phyloP scores from a whole-genome alignment of 1,140 invertebrate species.

The Dermatophagoides farinae region DNA sequence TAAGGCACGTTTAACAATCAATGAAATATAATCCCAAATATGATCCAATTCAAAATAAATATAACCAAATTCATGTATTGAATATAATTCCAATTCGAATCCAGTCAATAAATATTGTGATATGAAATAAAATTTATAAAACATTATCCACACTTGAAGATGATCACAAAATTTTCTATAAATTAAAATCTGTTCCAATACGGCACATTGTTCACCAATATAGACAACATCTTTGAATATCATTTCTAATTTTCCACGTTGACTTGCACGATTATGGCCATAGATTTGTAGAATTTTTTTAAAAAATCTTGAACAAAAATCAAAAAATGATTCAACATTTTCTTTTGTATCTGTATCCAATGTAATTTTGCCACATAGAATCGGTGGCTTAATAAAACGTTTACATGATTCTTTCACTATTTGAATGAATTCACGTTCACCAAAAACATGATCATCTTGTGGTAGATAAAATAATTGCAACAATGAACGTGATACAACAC shows the following conservation, averaged over 20 bases:
- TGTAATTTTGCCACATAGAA: conserved; percentile 16
- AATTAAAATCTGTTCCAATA: conserved; percentile 48
- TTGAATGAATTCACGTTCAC: conserved; percentile 42
- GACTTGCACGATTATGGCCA: conserved; percentile 80
- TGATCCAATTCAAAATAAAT: conserved; percentile 92
- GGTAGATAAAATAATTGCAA: conserved; percentile 59
- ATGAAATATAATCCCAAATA: conserved; percentile 76
- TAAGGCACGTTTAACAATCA: conserved; percentile 68
- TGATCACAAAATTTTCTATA: conserved; percentile 72
- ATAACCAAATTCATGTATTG: conserved; percentile 87
- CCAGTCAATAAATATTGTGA: conserved; percentile 80
- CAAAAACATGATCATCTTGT: conserved; percentile 24
- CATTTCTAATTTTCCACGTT: conserved; percentile 74
- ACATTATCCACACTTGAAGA: conserved; percentile 51
- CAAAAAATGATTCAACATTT: conserved; percentile 68
- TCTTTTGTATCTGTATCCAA: conserved; percentile 42
- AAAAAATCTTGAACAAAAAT: conserved; percentile 66
- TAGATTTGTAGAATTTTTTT: conserved; percentile 42
- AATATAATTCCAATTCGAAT: conserved; percentile 85
- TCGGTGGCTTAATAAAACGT: conserved; percentile 67
- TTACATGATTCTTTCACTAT: conserved; percentile 62
- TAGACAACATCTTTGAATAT: conserved; percentile 68
- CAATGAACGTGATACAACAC: conserved; percentile 78
- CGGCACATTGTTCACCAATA: conserved; percentile 68
- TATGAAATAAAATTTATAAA: conserved; percentile 88